Conservation (phyloP, 1,140 invertebrate species). For the Drosophila watanabei region DNA sequence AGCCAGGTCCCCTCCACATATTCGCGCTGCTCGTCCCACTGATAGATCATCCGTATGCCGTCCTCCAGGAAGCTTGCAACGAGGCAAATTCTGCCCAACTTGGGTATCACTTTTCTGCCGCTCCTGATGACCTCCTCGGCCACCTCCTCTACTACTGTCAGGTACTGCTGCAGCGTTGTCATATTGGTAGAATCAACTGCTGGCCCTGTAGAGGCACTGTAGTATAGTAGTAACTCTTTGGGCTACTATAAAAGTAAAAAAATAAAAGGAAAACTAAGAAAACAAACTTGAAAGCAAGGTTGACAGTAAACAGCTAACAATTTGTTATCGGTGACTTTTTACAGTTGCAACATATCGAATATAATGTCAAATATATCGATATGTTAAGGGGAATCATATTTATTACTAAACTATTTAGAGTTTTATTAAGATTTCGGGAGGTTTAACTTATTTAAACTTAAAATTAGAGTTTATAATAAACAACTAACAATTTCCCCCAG, state of each 20-base stretch:
- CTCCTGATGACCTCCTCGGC: constrained; percentile 97
- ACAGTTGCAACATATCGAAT: background rate
- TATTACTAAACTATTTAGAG: background rate
- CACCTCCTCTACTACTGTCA: constrained; percentile 96
- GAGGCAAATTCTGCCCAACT: constrained; percentile 97
- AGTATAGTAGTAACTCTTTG: constrained; percentile 15
- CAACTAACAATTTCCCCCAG: no score
- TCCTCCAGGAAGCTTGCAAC: constrained; percentile 99
- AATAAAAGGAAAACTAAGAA: constrained; percentile 63
- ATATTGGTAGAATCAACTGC: constrained; percentile 85
- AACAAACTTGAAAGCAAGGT: constrained; percentile 60
- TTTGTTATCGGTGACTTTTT: background rate
- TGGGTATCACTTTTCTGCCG: constrained; percentile 97
- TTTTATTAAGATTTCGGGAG: background rate
- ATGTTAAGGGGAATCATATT: background rate
- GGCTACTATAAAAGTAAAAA: constrained; percentile 35
- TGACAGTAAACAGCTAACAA: background rate
- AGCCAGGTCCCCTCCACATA: constrained; percentile 99
- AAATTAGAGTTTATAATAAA: no score
- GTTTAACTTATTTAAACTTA: no score
- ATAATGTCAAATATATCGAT: background rate
- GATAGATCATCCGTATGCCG: constrained; percentile 99
- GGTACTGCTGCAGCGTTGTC: constrained; percentile 94
- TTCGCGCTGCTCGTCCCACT: constrained; percentile 99
- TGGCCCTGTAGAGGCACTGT: constrained; percentile 3